Base-by-base conservation (phyloP, 2,888 invertebrate genomes). In the Sabatieria punctata region DNA sequence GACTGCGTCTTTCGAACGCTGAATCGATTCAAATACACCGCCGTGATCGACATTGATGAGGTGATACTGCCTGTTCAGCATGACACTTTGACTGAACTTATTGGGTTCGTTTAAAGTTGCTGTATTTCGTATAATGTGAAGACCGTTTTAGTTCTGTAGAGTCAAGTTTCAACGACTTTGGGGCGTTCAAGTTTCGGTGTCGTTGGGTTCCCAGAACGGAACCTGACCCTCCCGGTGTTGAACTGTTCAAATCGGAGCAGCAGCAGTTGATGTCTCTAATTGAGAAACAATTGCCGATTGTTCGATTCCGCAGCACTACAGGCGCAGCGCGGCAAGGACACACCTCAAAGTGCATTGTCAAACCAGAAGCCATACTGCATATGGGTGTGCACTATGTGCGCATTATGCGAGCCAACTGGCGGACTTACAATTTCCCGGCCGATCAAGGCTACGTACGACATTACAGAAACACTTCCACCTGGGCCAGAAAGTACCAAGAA, bases 11-110 rank as follows among this genome's bases (percentile, higher is more conserved):
- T 4, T 15, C 4, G 36, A 36, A 11, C 36, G n/a, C 6, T 36
- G 36, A 4, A 36, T 36, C 36, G 36, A 4, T 39, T 39, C 23
- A n/a, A 39, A 3, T 22, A 21, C 22, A 22, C 23, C 22, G 22
- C 6, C 39, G 39, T 39, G 39, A 21, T 39, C 39, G 39, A 39
- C 23, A 39, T 39, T 24, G 39, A 39, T n/a, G 39, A 39, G 15
- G 4, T 39, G 22, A 4, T 39, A 19, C 15, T 39, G 19, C 39
- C 39, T 11, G 4, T 39, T 8, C 8, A 13, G 39, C 19, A 19
- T 19, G 21, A 21, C 4, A 39, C 19, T 4, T 21, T 19, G 22
- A 21, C 19, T 4, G 22, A 39, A 21, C 3, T 39, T 13, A 13
- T 39, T n/a, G 15, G 19, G 39, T 39, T 11, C 21, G 15, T 39